phyloP scores from a whole-genome alignment of 2,797 vertebrate genomes.

The Sternarchorhynchus goeldii region DNA sequence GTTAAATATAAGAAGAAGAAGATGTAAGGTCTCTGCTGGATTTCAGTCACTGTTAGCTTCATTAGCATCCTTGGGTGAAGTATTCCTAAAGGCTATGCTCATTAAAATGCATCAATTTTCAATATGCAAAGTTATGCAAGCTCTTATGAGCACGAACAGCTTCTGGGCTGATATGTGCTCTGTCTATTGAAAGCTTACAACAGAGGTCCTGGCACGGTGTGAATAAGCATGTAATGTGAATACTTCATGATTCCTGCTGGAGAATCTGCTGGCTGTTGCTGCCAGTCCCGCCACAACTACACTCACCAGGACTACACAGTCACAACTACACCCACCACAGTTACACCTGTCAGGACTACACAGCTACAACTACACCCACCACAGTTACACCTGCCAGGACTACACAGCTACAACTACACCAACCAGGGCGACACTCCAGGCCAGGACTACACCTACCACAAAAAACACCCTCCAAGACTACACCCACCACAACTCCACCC shows the following conservation, averaged over 20 bases:
- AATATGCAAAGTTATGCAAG: conserved; percentile 19
- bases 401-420: too few species aligned
- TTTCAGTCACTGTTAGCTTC: background rate
- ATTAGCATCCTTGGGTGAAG: background rate
- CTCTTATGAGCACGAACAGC: background rate
- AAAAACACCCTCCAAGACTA: too few species aligned
- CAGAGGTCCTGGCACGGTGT: conserved; percentile 21
- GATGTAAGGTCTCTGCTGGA: background rate
- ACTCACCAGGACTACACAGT: background rate
- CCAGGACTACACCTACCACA: too few species aligned
- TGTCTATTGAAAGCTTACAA: background rate
- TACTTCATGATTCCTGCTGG: conserved; percentile 56
- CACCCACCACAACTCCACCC: too few species aligned
- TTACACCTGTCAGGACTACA: too few species aligned
- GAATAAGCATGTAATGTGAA: conserved; percentile 47
- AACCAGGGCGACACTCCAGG: too few species aligned
- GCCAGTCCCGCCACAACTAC: conserved; percentile 20
- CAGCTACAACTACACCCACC: too few species aligned
- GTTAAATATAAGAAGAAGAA: too few species aligned
- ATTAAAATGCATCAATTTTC: conserved; percentile 16
- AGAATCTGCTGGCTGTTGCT: conserved; percentile 28
- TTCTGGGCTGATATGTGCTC: background rate
- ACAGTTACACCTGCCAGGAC: too few species aligned
- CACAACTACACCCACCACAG: too few species aligned
- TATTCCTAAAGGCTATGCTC: background rate